Base-by-base conservation (phyloP, 2,113 vertebrate species). In the Scatophagus argus region DNA sequence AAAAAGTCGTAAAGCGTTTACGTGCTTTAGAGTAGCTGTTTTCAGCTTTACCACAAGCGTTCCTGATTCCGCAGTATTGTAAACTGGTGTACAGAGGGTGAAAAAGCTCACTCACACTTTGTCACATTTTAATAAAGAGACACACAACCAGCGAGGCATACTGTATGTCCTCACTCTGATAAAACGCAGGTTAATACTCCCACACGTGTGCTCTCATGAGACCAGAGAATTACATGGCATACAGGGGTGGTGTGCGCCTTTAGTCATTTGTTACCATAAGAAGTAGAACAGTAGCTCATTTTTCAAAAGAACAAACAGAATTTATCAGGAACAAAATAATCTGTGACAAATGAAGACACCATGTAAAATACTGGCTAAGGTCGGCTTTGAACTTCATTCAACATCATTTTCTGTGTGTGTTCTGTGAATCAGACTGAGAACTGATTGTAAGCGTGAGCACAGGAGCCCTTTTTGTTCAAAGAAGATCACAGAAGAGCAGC, bases 401-500 rank as follows among this genome's bases (percentile, higher is more conserved):
- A n/a, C n/a, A n/a, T n/a, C n/a, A n/a, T n/a, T n/a, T n/a, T n/a
- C 43, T 79, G 77, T 79, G 52, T 69, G 74, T 64, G 75, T 41
- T 76, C 56, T 85, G 44, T 58, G 43, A 41, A 8, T 66, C 63
- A 72, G 34, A 87, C 83, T 84, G 27, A 80, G 31, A 79, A 39
- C 52, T 39, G 65, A 85, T 82, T 90, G 83, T 87, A 65, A 55
- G 14, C 25, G 38, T 36, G 76, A 69, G 73, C 49, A 47, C 25
- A 82, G 6, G 29, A n/a, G n/a, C n/a, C n/a, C 16, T 63, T 31
- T 54, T 66, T 84, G 72, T 83, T 87, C 61, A 67, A 21, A 16
- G 31, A 46, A 66, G 83, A 86, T 87, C 56, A 82, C 44, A 84
- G 38, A 49, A 63, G 79, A 77, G 49, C 6, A 69, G n/a, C 23